These are phyloP conservation scores for Enteromius paludinosus DNA, from an alignment of 2,797 vertebrate genomes.

Conservation along the genomic window DNA sequence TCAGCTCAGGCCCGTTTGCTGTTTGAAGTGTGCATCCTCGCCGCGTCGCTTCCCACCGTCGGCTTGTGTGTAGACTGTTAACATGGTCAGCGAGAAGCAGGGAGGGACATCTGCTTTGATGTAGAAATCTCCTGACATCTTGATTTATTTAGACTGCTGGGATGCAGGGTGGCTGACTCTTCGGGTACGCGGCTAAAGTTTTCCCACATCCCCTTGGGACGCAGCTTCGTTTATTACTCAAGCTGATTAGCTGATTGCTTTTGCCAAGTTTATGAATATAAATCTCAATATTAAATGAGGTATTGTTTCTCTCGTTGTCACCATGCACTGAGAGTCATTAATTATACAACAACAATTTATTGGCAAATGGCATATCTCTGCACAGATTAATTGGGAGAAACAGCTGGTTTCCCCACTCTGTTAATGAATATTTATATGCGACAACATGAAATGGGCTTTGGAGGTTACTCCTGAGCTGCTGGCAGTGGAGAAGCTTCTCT, in stretches of 20 bases:
- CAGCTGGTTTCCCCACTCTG: constrained; percentile 75
- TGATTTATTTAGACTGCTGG: constrained; percentile 69
- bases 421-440: constrained; percentile 80
- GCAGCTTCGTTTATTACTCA: constrained; percentile 9
- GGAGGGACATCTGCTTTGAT: constrained; percentile 54
- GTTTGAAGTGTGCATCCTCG: constrained; percentile 69
- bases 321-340: constrained; percentile 60
- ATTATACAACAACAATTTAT: constrained; percentile 73
- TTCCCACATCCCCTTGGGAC: constrained; percentile 29
- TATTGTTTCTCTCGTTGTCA: constrained; percentile 59
- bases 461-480: constrained; percentile 63
- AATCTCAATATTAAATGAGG: constrained; percentile 57
- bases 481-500: constrained; percentile 61
- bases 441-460: constrained; percentile 68
- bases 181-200: constrained; percentile 25
- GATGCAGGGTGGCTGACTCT: constrained; percentile 35
- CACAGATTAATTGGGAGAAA: constrained; percentile 76
- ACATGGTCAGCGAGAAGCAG: constrained; percentile 25
- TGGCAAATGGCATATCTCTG: constrained; percentile 70
- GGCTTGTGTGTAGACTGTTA: constrained; percentile 36
- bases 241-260: constrained; percentile 53
- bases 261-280: constrained; percentile 49
- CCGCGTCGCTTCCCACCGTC: constrained; percentile 63
- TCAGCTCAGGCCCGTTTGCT: constrained; percentile 51
- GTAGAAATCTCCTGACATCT: constrained; percentile 73